Base-by-base conservation (phyloP, 2,797 vertebrate species). In the Rachycentron canadum region DNA sequence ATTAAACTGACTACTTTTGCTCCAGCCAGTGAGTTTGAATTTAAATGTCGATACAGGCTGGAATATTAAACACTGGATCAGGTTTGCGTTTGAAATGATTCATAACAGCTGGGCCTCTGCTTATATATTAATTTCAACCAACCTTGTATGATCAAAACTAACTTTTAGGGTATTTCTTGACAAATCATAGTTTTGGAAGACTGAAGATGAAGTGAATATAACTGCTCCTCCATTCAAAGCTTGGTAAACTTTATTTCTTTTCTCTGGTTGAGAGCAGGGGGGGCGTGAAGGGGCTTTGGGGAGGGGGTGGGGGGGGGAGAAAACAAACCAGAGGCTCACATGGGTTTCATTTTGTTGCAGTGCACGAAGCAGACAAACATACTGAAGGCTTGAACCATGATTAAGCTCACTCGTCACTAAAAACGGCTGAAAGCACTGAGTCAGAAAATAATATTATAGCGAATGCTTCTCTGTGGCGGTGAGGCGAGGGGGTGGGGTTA, bases 321-420 rank as follows among this genome's bases (percentile, higher is more conserved):
- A 43, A 82, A 78, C 50, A 81, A 69, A 69, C 53, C 63, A 62
- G 41, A 69, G 62, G 43, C 81, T 71, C 79, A 71, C 55, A 43
- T 30, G 26, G 64, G 56, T 56, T 82, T 70, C 53, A 65, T 69
- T 85, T 62, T 76, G 57, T 69, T 75, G 67, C 65, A 64, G 52
- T 45, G 52, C 3, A 1, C 1, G 3, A 32, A 64, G 25, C 70
- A 81, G 56, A 79, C 77, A 85, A 79, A 79, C 77, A 83, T 53
- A 84, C 64, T 77, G 72, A 72, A 26, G 50, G 38, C 56, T 34
- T 38, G 47, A 82, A 89, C 69, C 47, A 43, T 67, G 65, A 89
- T 91, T 78, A 77, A 74, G 68, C 60, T 72, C 67, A 47, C 60
- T 76, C 79, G 75, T 81, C 60, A 45, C 63, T 41, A 78, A 85